Evolutionary conservation across 2,797 vertebrate genomes (phyloP), one percentile per base, ranked within the genome.

Genomic region (Platyrinchus mystaceus): DNA sequence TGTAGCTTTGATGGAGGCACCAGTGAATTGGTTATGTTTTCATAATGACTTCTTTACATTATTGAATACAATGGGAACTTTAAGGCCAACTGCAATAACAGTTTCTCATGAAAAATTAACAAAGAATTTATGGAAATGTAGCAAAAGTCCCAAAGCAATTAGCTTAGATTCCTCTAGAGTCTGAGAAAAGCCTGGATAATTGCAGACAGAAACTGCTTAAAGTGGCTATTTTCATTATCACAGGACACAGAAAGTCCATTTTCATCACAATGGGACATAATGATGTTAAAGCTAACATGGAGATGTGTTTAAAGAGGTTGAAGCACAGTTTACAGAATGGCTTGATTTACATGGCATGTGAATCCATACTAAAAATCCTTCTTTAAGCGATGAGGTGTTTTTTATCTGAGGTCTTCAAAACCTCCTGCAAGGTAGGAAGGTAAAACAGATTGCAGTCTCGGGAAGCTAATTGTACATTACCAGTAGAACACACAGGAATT

Each of bases 101-200:
- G 94, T 97, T 97, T 97, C 97, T 98, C 98, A 98, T 98, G 97
- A 98, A 98, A 98, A 98, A 98, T 98, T 98, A 98, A 98, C 97
- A 97, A 97, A 97, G 97, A 98, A 98, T 98, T 98, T 98, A 98
- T 98, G 98, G 97, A 98, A 98, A 98, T 98, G 96, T 97, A 97
- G 93, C 93, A 95, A 93, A 97, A 97, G 95, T 98, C 98, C 98
- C 98, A 98, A 97, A 98, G 98, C 98, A 98, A 98, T 98, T 98
- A 98, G 97, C 96, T 98, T 96, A 97, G 96, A 98, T 98, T 98
- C 98, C 98, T 98, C 97, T 85, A 76, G 98, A 98, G 98, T 87
- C 97, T 93, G 94, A 97, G 96, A 93, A 98, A 97, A 98, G 98
- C 97, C 82, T 95, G 91, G 97, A 96, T 98, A 98, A 98, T 98